phyloP scores from a whole-genome alignment of 2,797 vertebrate species.

The Novumbra hubbsi region DNA sequence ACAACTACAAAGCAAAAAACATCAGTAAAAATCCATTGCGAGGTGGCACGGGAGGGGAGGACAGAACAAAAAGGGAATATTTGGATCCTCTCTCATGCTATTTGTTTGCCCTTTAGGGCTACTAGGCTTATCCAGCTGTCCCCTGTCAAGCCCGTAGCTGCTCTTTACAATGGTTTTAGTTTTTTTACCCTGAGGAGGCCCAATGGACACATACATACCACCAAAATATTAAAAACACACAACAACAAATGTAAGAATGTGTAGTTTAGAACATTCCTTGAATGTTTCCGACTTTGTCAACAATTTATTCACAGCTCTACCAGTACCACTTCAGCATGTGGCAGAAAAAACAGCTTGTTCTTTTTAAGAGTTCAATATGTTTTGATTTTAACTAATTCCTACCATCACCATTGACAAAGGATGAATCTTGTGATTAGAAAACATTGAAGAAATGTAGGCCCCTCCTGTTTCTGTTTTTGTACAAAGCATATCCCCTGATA shows the following conservation, averaged over 20 bases:
- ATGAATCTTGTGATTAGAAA: not conserved
- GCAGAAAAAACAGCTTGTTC: too few species aligned
- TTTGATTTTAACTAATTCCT: not conserved
- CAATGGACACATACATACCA: conserved; percentile 1
- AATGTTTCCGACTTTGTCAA: not conserved
- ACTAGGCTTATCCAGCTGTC: conserved; percentile 21
- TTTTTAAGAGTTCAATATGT: too few species aligned
- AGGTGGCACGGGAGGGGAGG: conserved; percentile 42
- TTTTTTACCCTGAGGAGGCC: conserved; percentile 4
- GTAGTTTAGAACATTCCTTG: too few species aligned
- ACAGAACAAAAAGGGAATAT: conserved; percentile 29
- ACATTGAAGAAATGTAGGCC: too few species aligned
- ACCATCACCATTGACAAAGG: not conserved
- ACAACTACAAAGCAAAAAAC: not conserved
- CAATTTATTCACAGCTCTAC: not conserved
- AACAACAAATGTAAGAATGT: not conserved
- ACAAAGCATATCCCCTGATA: too few species aligned
- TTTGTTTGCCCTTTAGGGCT: conserved; percentile 27
- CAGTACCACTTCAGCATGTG: too few species aligned
- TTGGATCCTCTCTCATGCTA: conserved; percentile 30
- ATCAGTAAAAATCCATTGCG: conserved; percentile 32
- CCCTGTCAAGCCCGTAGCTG: conserved; percentile 16
- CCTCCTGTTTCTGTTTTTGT: not conserved
- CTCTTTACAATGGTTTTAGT: not conserved
- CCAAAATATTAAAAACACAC: not conserved